Evolutionary conservation across 1,140 invertebrate species (phyloP), one percentile per base, ranked within the genome.

Genomic region (Stegodyphus mimosarum): DNA sequence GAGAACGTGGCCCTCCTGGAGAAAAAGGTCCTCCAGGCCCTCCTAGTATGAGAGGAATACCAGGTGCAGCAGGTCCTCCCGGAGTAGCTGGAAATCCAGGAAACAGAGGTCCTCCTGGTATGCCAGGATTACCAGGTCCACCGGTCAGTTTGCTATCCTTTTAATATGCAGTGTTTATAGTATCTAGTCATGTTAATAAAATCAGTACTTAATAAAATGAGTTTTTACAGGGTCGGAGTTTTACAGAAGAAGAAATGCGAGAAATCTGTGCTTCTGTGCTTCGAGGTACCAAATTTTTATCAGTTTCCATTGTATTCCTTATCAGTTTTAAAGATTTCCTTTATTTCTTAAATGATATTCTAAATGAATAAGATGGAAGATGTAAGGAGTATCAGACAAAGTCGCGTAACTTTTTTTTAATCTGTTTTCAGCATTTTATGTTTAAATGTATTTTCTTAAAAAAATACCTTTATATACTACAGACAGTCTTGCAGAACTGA

Each of bases 401-500:
- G 33, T 33, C 33, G 33, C 33, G 3, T 33, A 33, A 33, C 33
- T 33, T 33, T 1, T 33, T 33, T 33, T 33, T 33, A 33, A 33
- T 33, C 33, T 33, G 33, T 33, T 33, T 33, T 33, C 33, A 33
- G 33, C 3, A 33, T 33, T 33, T 33, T 33, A 33, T 33, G 33
- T 33, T 33, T 33, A 33, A 33, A 33, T 33, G 33, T 3, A 33
- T 33, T 33, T 33, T 33, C 33, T 33, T 33, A 33, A 72, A 72
- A 72, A 60, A 15, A 50, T 9, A 72, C 75, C 55, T 79, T 83
- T 84, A 10, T 78, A 18, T 88, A 60, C 88, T 88, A 5, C 89
- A 94, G 93, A 94, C 87, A 92, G 93, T 90, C 89, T 94, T 87
- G 91, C 90, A 64, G 93, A 93, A 88, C 90, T 94, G 88, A 91